phyloP scores from a whole-genome alignment of 2,888 invertebrate genomes.

The Agonum fuliginosum region DNA sequence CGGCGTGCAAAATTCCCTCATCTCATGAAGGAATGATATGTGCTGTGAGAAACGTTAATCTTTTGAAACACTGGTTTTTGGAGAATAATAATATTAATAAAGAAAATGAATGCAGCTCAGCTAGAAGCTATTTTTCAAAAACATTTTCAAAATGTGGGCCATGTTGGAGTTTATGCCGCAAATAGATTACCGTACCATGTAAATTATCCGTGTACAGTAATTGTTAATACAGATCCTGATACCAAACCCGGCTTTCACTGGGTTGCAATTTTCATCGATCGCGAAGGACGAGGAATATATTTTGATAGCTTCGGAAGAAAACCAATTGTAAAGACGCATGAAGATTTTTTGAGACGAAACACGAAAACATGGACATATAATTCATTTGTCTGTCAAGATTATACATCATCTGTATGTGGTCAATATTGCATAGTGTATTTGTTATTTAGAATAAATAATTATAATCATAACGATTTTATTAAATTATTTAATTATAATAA shows the following conservation, averaged over 20 bases:
- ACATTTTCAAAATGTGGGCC: neutral
- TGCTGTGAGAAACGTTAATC: neutral
- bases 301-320: neutral
- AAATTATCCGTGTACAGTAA: constrained; percentile 17
- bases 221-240: constrained; percentile 26
- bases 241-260: neutral
- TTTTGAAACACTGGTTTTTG: neutral
- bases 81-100: no score
- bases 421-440: no score
- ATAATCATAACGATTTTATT: no score
- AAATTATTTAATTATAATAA: no score
- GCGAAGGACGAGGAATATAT: neutral
- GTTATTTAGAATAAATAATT: no score
- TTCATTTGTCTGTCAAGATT: no score
- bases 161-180: constrained; percentile 2
- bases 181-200: neutral
- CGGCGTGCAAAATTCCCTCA: no score
- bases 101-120: neutral
- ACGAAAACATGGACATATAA: no score
- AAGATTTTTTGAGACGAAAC: no score
- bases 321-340: no score
- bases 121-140: neutral
- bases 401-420: no score
- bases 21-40: no score
- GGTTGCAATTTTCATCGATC: constrained; percentile 24